Conservation (phyloP, 1,140 invertebrate species). For the Sarcophaga bullata region DNA sequence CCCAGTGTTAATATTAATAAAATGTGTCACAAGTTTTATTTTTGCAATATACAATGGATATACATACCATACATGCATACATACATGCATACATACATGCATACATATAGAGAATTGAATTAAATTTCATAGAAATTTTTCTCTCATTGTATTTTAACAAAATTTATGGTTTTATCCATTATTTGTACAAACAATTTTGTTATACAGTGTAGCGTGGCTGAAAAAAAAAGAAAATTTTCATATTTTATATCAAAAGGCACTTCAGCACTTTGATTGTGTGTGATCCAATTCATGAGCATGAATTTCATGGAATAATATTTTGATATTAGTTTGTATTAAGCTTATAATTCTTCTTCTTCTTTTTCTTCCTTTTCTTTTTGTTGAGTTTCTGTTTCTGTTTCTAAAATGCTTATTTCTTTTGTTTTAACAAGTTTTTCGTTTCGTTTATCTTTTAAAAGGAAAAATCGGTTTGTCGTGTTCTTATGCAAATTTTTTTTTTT, state of each 20-base stretch:
- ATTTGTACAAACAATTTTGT: background rate
- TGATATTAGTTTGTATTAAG: background rate
- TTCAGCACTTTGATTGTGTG: background rate
- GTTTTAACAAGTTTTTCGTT: constrained; percentile 2
- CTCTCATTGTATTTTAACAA: too few relatives aligned
- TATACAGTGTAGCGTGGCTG: background rate
- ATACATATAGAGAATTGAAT: background rate
- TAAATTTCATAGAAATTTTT: too few relatives aligned
- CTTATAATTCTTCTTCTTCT: background rate
- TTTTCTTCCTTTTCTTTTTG: too few relatives aligned
- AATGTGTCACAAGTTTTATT: constrained; percentile 35
- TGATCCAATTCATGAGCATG: constrained; percentile 14
- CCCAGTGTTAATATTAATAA: constrained; percentile 28
- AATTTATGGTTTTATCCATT: background rate
- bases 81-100: background rate
- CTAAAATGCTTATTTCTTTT: background rate
- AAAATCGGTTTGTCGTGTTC: background rate
- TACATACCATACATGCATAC: background rate
- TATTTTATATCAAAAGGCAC: too few relatives aligned
- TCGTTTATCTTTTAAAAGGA: constrained; percentile 6
- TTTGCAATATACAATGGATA: background rate
- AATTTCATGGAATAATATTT: background rate
- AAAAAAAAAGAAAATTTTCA: background rate
- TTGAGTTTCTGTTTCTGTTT: too few relatives aligned
- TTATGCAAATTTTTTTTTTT: too few relatives aligned